A percentile compares a stretch with the other conserved stretches of the same genome.
Evolutionary conservation across 2,797 vertebrate species (phyloP).

Genomic region (Odontamblyopus rebecca): DNA sequence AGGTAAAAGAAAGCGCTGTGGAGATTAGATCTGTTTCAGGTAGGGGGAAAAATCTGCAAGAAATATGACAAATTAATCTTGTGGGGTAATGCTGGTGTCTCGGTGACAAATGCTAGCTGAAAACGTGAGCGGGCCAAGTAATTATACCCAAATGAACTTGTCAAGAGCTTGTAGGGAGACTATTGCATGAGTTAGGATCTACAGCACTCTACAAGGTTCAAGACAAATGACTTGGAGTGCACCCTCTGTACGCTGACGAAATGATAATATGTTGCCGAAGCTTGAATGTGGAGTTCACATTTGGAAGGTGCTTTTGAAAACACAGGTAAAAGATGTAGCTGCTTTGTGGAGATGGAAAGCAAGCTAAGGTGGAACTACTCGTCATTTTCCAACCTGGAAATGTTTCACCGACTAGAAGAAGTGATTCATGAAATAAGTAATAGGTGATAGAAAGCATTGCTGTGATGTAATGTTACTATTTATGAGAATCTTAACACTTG

Average conservation of each 20-base stretch:
- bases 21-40: constrained; percentile 57
- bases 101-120: constrained; percentile 61
- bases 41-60: constrained; percentile 48
- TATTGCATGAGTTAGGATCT: constrained; percentile 56
- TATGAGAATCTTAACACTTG: not conserved
- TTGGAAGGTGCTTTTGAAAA: constrained; percentile 28
- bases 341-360: constrained; percentile 38
- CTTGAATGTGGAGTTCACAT: constrained; percentile 17
- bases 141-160: constrained; percentile 73
- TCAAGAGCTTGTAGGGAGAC: constrained; percentile 55
- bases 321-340: constrained; percentile 10
- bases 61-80: constrained; percentile 69
- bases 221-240: constrained; percentile 59
- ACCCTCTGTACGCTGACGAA: constrained; percentile 38
- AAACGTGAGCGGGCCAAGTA: constrained; percentile 66
- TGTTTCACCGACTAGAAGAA: not conserved
- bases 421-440: not conserved
- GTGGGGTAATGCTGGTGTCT: constrained; percentile 52
- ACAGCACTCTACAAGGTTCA: constrained; percentile 19
- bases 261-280: constrained; percentile 50
- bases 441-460: not conserved
- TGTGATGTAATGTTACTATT: not conserved
- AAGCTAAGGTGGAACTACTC: not conserved
- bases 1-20: constrained; percentile 16
- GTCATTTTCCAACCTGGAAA: constrained; percentile 4